These are phyloP conservation scores for Hippocampus kuda DNA, from an alignment of 2,797 vertebrate genomes.

Conservation along the genomic window DNA sequence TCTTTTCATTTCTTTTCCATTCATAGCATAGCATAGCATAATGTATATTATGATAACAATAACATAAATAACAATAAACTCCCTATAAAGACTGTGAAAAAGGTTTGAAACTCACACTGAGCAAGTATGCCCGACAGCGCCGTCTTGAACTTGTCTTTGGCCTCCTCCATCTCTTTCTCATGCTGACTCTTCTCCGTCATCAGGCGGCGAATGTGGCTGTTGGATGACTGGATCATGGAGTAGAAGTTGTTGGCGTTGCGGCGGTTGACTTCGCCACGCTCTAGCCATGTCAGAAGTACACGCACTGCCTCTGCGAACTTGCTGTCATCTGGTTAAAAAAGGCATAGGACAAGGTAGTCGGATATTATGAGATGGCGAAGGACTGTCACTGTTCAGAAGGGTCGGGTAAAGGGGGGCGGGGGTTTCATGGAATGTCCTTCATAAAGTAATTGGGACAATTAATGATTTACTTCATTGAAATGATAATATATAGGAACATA, in stretches of 20 bases:
- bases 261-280: constrained; percentile 90
- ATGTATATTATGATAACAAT: not conserved
- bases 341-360: not conserved
- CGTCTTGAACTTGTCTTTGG: constrained; percentile 90
- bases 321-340: constrained; percentile 69
- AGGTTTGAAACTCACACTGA: constrained; percentile 80
- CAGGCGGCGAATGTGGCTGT: constrained; percentile 85
- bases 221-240: constrained; percentile 95
- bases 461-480: too few relatives aligned
- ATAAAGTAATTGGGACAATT: too few relatives aligned
- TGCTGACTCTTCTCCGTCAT: constrained; percentile 83
- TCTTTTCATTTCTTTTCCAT: constrained; percentile 5
- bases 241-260: constrained; percentile 95
- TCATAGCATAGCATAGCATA: not conserved
- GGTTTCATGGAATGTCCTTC: not conserved
- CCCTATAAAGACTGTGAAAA: not conserved
- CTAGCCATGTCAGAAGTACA: constrained; percentile 88
- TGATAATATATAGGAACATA: too few relatives aligned
- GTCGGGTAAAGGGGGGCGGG: too few relatives aligned
- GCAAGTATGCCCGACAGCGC: constrained; percentile 83
- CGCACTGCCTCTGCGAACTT: constrained; percentile 85
- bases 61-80: not conserved
- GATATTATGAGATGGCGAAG: not conserved
- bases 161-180: constrained; percentile 93
- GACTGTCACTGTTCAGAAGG: not conserved